Evolutionary conservation across 1,140 invertebrate species (phyloP), one percentile per base, ranked within the genome.

Genomic region (Batillaria attramentaria): DNA sequence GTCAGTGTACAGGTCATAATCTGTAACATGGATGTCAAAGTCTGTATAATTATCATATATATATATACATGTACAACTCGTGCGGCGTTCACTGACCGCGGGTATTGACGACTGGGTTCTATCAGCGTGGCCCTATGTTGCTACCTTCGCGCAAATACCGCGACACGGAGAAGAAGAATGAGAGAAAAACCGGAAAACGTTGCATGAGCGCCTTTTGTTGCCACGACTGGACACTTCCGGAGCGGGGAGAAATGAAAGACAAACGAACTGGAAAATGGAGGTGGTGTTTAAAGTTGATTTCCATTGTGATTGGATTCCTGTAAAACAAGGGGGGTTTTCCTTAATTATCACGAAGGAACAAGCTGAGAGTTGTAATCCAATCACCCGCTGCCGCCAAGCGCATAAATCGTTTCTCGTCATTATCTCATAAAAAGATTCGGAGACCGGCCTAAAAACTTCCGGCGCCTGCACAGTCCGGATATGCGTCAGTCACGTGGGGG

Each of bases 351-450:
- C 57, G 73, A 65, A 60, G 33, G 73, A 75, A 39, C 73, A 65
- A 75, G 73, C 73, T 42, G 62, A n/a, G 46, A n/a, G 35, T 65
- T 62, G 73, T 75, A 39, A 65, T 39, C 73, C 57, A 42, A 75
- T 75, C 73, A 75, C n/a, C 31, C 6, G 54, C 31, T 5, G 57
- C 54, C 54, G 73, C 57, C 35, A 54, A 75, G 54, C 54, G 57
- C 57, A 75, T 75, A 62, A 75, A 60, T 42, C 54, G 37, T 62
- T 39, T 33, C 20, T 31, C 41, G 62, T 75, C 73, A 75, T 75
- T 75, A 75, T 75, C 73, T 65, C 73, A 75, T 75, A 75, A 75
- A 75, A 75, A 65, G 54, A 20, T 60, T 60, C 46, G 39, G 70
- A 5, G 43, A 41, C 37, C 39, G 54, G 54, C 54, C 54, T 20